phyloP scores from a whole-genome alignment of 1,140 invertebrate species.

The Pseudomyrmex pallidus region DNA sequence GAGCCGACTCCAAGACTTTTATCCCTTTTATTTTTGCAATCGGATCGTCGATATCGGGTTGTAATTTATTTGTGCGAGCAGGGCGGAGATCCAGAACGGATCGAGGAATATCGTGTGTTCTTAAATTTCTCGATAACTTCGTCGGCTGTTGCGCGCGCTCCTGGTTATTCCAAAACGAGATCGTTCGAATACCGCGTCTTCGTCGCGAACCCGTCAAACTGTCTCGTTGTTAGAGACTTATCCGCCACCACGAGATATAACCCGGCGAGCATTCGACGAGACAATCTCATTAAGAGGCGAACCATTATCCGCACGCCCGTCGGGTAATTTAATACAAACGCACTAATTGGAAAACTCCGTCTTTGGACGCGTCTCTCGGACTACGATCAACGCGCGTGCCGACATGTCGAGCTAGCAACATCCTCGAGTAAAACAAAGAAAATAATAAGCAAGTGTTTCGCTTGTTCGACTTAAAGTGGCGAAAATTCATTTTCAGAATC shows the following conservation, averaged over 20 bases:
- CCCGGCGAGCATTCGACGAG: slow-evolving; percentile 66
- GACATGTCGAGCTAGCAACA: slow-evolving; percentile 30
- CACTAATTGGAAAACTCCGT: slow-evolving; percentile 71
- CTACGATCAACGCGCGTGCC: not conserved
- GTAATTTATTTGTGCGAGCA: not conserved
- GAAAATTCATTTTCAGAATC: not conserved
- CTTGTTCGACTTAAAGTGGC: too few relatives aligned
- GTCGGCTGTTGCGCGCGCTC: slow-evolving; percentile 47
- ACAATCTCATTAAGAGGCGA: slow-evolving; percentile 70
- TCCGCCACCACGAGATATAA: slow-evolving; percentile 66
- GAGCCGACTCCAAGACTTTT: not conserved
- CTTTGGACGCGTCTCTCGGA: slow-evolving; percentile 40
- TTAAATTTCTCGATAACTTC: slow-evolving; percentile 53
- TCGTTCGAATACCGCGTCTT: slow-evolving; percentile 49
- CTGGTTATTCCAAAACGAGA: slow-evolving; percentile 59
- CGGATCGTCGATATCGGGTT: too few relatives aligned
- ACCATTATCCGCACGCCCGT: slow-evolving; percentile 63
- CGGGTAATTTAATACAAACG: slow-evolving; percentile 70
- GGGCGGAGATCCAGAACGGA: not conserved
- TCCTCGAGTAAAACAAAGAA: slow-evolving; percentile 1
- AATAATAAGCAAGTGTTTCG: not conserved
- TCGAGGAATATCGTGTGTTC: slow-evolving; percentile 17
- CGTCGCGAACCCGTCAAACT: slow-evolving; percentile 56
- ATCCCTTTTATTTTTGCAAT: not conserved
- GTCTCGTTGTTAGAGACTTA: slow-evolving; percentile 67